A percentile compares a stretch with the other conserved stretches of the same genome.
Evolutionary conservation across 2,797 vertebrate genomes (phyloP).

Genomic region (Diplodus sargus): DNA sequence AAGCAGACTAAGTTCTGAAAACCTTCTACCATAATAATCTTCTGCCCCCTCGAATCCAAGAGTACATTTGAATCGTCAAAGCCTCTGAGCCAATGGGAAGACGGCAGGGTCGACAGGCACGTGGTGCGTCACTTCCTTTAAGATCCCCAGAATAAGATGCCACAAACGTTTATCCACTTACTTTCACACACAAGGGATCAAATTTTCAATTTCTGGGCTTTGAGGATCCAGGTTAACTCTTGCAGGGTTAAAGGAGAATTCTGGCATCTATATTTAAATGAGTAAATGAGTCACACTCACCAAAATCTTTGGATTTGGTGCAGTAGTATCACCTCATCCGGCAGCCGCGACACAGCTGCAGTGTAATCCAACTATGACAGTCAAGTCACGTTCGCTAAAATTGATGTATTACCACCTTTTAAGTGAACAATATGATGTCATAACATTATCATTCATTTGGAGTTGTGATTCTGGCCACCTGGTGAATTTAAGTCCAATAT

Average conservation of each 20-base stretch:
- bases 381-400: no score
- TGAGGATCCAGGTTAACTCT: no score
- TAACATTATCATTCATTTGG: not conserved
- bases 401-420: not conserved
- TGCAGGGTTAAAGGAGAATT: no score
- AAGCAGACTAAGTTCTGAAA: slow-evolving; percentile 93
- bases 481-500: not conserved
- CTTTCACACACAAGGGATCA: not conserved
- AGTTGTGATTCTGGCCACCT: not conserved
- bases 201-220: no score
- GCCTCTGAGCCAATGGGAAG: slow-evolving; percentile 31
- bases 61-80: slow-evolving; percentile 12
- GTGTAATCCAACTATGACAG: not conserved
- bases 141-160: not conserved
- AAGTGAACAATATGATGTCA: not conserved
- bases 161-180: not conserved
- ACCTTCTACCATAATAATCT: not conserved
- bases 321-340: no score
- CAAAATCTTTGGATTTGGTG: no score
- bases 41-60: slow-evolving; percentile 18
- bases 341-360: no score
- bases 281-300: no score
- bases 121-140: slow-evolving; percentile 7
- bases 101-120: not conserved
- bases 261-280: no score